Base-by-base conservation (phyloP, 2,888 invertebrate species). In the Tethea ocularis region DNA sequence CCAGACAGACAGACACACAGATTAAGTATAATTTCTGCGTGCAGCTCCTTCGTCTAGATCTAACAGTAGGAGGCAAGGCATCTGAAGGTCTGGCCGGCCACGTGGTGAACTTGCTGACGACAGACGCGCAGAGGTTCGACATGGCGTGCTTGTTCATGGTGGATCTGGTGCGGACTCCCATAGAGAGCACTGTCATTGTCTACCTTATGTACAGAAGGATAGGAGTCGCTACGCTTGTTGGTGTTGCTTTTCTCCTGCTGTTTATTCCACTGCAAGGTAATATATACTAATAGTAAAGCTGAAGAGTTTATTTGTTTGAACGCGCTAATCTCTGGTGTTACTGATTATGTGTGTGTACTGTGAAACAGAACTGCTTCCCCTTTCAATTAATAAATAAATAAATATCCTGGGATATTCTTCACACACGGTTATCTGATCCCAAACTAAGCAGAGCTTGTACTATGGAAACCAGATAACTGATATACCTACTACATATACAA, bases 101-200 rank as follows among this genome's bases (percentile, higher is more conserved):
- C 95, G 88, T 97, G 95, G 57, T 97, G 57, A 96, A 97, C 87
- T 84, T 98, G 38, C 83, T 98, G 63, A 97, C 98, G 0, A 98
- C 98, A 59, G 98, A 98, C 84, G 97, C 98, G 0, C 96, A 95
- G 67, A 89, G 98, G 61, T 97, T 98, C 85, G 98, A 98, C 84
- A 94, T 97, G 87, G 96, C 96, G 10, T 94, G 96, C 22, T 89
- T 97, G 57, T 97, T 97, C 81, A 87, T 97, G 22, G 96, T 97
- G 83, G 97, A 97, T 77, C 86, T 98, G 6, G 96, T 97, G 94
- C 92, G 97, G 23, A 97, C 97, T 0, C 98, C 98, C 0, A 80
- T 98, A 0, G 96, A 98, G 85, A 96, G 97, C 20, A 78, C 95
- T 0, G 94, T 97, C 51, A 95, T 97, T n/a, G 94, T 96, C 3